A percentile compares a stretch with the other conserved stretches of the same genome.
These are phyloP conservation scores for Rhaphigaster nebulosa DNA, from an alignment of 2,888 invertebrate species.

Conservation along the genomic window DNA sequence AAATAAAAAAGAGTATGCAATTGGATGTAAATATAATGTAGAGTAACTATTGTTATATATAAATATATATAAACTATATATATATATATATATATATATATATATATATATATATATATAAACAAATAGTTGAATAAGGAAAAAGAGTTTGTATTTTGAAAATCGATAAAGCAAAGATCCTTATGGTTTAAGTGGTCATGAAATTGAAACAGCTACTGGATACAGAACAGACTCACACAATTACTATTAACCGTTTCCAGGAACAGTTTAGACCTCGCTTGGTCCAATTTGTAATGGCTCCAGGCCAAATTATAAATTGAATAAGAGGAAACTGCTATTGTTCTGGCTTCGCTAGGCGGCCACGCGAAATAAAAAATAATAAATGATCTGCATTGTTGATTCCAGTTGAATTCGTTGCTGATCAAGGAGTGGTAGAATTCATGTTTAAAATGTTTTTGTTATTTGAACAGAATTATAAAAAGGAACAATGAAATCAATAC, in stretches of 20 bases:
- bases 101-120: too few relatives aligned
- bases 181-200: too few relatives aligned
- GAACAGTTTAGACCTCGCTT: neutral
- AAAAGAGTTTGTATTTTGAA: too few relatives aligned
- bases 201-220: neutral
- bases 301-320: constrained; percentile 20
- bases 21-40: too few relatives aligned
- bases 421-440: neutral
- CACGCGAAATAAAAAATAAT: neutral
- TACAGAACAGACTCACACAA: neutral
- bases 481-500: neutral
- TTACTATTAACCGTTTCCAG: neutral
- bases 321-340: neutral
- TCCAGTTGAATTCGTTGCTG: neutral
- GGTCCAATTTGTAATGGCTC: constrained; percentile 3
- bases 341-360: neutral
- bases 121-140: too few relatives aligned
- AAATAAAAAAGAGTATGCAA: too few relatives aligned
- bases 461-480: neutral
- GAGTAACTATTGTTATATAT: too few relatives aligned
- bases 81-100: too few relatives aligned
- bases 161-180: too few relatives aligned
- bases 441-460: neutral
- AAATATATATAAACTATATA: too few relatives aligned
- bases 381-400: neutral